phyloP scores from a whole-genome alignment of 35 echinoderm and acorn worm genomes.

The Diadema setosum region DNA sequence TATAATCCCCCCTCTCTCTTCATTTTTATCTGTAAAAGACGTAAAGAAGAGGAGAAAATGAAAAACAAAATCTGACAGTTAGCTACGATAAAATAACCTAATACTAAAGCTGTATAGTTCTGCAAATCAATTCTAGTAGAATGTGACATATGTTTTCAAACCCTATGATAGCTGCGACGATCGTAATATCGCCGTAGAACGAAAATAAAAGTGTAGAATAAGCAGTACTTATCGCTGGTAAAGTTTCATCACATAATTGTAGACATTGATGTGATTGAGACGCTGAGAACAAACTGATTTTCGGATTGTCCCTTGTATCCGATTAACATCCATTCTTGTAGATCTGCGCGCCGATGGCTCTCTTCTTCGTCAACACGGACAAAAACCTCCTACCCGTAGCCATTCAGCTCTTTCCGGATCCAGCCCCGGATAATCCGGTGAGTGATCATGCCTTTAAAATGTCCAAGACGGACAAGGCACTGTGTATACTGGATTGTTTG shows the following conservation, averaged over 20 bases:
- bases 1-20: neutral
- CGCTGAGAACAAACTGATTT: no score
- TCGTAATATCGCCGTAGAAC: no score
- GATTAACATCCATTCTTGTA: neutral
- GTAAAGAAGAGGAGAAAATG: neutral
- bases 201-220: no score
- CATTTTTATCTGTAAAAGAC: neutral
- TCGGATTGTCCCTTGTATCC: no score
- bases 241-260: no score
- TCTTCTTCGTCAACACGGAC: conserved; percentile 76
- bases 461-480: no score
- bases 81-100: neutral
- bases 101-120: neutral
- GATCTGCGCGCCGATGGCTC: conserved; percentile 58
- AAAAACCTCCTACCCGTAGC: conserved; percentile 64
- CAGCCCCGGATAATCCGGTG: conserved; percentile 64
- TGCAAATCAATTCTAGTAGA: neutral
- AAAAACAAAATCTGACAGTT: neutral
- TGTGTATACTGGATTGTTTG: no score
- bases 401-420: conserved; percentile 61
- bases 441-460: no score
- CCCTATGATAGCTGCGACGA: no score
- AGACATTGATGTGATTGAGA: neutral
- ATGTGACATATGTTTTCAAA: no score
- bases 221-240: no score